A percentile compares a stretch with the other conserved stretches of the same genome.
Evolutionary conservation across 2,888 invertebrate species (phyloP).

Genomic region (Troides aeacus): DNA sequence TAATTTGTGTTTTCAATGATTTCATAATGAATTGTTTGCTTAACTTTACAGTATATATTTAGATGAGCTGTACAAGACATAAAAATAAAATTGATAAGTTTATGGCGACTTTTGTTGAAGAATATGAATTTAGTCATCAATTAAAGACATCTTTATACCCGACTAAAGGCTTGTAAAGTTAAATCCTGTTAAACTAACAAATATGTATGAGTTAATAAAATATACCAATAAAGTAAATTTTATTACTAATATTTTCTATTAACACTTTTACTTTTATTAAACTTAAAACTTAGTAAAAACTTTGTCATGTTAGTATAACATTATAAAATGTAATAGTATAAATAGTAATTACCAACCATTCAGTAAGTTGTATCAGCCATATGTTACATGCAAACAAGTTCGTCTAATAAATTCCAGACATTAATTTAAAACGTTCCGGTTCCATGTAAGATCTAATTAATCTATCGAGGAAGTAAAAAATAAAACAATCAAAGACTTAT

Average conservation of each 20-base stretch:
- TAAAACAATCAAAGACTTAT: slow-evolving; percentile 70
- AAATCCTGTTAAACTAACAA: no score
- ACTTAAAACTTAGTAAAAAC: no score
- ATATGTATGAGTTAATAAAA: no score
- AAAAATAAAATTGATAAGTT: background rate
- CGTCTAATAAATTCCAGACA: slow-evolving; percentile 63
- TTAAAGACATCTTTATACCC: no score
- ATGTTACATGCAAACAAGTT: slow-evolving; percentile 55
- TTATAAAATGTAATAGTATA: background rate
- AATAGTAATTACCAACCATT: slow-evolving; percentile 61
- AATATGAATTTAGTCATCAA: no score
- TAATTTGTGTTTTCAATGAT: slow-evolving; percentile 33
- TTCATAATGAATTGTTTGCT: background rate
- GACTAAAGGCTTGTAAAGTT: no score
- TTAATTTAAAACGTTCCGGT: slow-evolving; percentile 68
- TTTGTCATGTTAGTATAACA: background rate
- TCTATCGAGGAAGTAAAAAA: slow-evolving; percentile 68
- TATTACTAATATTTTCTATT: slow-evolving; percentile 4
- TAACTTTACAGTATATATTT: background rate
- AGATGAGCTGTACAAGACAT: background rate
- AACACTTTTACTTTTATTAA: background rate
- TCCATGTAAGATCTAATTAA: slow-evolving; percentile 71
- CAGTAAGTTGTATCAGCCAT: slow-evolving; percentile 59
- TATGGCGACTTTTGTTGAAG: background rate
- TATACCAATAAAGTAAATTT: background rate